Evolutionary conservation across 2,797 vertebrate genomes (phyloP).

Genomic region (Enteromius unitaeniatus): DNA sequence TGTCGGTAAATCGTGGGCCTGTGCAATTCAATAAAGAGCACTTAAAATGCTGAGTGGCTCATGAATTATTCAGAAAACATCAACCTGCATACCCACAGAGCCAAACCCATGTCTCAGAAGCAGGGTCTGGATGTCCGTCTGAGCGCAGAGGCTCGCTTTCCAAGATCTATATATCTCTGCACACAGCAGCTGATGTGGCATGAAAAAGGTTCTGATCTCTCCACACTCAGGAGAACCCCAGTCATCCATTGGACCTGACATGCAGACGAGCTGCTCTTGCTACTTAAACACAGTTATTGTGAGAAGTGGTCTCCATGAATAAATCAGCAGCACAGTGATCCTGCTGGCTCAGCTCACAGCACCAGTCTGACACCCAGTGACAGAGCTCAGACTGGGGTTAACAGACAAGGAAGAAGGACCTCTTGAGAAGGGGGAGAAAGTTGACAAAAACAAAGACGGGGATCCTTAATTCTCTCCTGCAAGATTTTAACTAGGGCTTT

Average conservation of each 20-base stretch:
- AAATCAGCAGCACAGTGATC: slow-evolving; percentile 43
- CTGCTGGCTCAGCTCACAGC: slow-evolving; percentile 33
- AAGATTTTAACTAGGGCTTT: background rate
- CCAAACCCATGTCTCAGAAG: slow-evolving; percentile 10
- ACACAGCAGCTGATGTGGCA: slow-evolving; percentile 34
- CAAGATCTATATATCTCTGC: slow-evolving; percentile 37
- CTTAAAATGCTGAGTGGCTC: slow-evolving; percentile 56
- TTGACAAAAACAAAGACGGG: background rate
- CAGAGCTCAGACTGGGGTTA: slow-evolving; percentile 4
- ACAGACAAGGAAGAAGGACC: background rate
- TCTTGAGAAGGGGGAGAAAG: background rate
- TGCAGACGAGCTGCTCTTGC: slow-evolving; percentile 7
- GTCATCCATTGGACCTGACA: slow-evolving; percentile 27
- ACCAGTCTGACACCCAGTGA: slow-evolving; percentile 43
- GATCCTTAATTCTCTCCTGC: background rate
- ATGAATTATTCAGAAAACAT: slow-evolving; percentile 60
- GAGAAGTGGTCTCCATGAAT: slow-evolving; percentile 50
- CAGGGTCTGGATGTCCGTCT: background rate
- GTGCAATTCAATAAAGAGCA: slow-evolving; percentile 51
- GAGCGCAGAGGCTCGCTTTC: slow-evolving; percentile 19
- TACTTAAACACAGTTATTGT: slow-evolving; percentile 46
- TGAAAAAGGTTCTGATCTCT: slow-evolving; percentile 27
- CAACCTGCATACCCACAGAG: slow-evolving; percentile 39
- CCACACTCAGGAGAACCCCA: slow-evolving; percentile 17
- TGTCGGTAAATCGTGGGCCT: slow-evolving; percentile 36